These are phyloP conservation scores for Cichladusa arquata DNA, from an alignment of 2,113 vertebrate genomes.

Conservation along the genomic window DNA sequence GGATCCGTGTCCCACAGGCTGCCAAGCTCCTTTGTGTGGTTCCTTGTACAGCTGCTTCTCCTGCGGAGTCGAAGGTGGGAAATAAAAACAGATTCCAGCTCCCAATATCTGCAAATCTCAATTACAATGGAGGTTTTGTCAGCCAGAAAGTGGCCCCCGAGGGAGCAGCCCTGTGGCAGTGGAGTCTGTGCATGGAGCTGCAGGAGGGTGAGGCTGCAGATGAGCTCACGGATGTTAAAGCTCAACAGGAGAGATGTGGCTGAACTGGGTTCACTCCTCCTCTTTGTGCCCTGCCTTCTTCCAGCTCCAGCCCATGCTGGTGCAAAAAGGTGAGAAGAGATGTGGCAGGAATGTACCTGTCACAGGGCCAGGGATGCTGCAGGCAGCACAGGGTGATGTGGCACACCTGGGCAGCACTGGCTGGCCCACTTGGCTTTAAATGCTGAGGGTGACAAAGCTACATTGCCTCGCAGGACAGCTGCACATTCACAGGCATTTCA, in stretches of 20 bases:
- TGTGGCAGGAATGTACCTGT: neutral
- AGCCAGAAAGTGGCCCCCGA: neutral
- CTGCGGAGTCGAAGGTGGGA: neutral
- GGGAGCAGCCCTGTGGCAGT: neutral
- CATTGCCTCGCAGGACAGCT: rapidly evolving
- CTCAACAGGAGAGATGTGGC: neutral
- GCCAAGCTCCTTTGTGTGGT: neutral
- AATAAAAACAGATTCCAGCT: neutral
- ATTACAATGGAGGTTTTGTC: neutral
- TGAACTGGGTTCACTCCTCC: neutral
- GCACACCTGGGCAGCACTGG: neutral
- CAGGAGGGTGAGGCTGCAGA: neutral
- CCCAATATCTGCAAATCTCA: neutral
- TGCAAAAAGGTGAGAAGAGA: neutral
- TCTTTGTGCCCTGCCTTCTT: neutral
- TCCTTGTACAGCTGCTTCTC: neutral
- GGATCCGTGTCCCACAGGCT: neutral
- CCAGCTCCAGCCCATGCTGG: neutral
- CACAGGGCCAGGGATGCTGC: neutral
- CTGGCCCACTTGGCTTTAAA: neutral
- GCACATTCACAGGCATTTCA: rapidly evolving
- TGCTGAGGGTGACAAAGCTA: neutral
- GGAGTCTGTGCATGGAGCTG: neutral
- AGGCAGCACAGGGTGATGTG: neutral
- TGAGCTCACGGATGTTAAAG: neutral